Evolutionary conservation across 2,113 vertebrate species (phyloP), one percentile per base, ranked within the genome.

Genomic region (Hippolais icterina): DNA sequence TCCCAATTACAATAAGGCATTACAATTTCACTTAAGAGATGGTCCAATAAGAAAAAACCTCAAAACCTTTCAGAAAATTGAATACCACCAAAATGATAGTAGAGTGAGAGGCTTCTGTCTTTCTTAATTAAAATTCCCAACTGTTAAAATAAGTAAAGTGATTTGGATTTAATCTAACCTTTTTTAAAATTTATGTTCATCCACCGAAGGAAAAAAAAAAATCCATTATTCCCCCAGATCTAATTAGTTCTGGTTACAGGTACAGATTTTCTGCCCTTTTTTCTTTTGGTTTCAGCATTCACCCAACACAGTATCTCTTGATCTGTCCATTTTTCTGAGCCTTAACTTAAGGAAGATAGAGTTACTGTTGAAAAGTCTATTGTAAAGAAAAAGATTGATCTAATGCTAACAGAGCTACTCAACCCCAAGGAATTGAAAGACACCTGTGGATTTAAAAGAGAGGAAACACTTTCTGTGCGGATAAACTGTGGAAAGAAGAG

Each of bases 311-410:
- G 24, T 69, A 81, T 90, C 60, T 94, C 72, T 66, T 74, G 72
- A 91, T 90, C 77, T 82, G 56, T 56, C 91, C 68, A 7, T 86
- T 91, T 83, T 95, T 83, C 52, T 68, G 33, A 89, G 41, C 60
- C 72, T 78, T 65, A 61, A 66, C 47, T 92, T 83, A 87, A 84
- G 74, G 52, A 87, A 83, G 47, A 74, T 68, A 31, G 6, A 91
- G 76, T 68, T 82, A 47, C 52, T 84, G n/a, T 81, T 52, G 82
- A 78, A 89, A 94, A 94, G 56, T 68, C 54, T 59, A 33, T 87
- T 95, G 72, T 90, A 88, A 94, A 83, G 53, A 77, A 80, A 82
- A 66, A 75, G 54, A 89, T 66, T 87, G 64, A 78, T 90, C 76
- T 88, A 70, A 86, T 72, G 66, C 71, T 37, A 61, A 52, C 52